Base-by-base conservation (phyloP, 1,140 invertebrate species). In the Sitobion miscanthi region DNA sequence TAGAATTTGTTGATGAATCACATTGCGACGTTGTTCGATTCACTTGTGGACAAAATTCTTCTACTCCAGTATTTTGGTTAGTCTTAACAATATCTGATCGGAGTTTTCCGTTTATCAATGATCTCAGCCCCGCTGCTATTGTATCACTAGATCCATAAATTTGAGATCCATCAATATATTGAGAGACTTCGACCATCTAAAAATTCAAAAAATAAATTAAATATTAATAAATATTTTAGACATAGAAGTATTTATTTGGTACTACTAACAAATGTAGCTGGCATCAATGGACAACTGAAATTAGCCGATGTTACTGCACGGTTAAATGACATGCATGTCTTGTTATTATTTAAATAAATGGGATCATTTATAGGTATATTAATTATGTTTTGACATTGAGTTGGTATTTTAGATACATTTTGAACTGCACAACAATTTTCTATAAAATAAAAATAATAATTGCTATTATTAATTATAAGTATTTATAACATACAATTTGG, bases 291-390 rank as follows among this genome's bases (percentile, higher is more conserved):
- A 85, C 97, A 98, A 92, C 96, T 96, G 93, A 96, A 96, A 94
- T 97, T 97, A 86, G 96, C 95, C 94, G 97, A 97, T 11, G 96
- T 97, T 11, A 96, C 96, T 25, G 97, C 98, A 94, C 98, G 96
- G 2, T 98, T 97, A 95, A 98, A 98, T 95, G 98, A 98, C 95
- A 98, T 96, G 94, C 98, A 99, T 93, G 97, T 96, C 35, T 96
- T 97, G 30, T 97, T 96, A 52, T 96, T 96, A 92, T 96, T 96
- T 5, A 95, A 95, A 94, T 97, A 98, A n/a, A 97, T 96, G 0
- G 97, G 97, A 95, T 99, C 99, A 94, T 98, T 96, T 1, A 95
- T 95, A 2, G 98, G 97, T 23, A 99, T 96, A 0, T 97, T 95
- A 94, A 99, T 98, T 1, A 98, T n/a, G 45, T 52, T 82, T 42